Base-by-base conservation (phyloP, 2,113 vertebrate species). In the Crotalus tigris region DNA sequence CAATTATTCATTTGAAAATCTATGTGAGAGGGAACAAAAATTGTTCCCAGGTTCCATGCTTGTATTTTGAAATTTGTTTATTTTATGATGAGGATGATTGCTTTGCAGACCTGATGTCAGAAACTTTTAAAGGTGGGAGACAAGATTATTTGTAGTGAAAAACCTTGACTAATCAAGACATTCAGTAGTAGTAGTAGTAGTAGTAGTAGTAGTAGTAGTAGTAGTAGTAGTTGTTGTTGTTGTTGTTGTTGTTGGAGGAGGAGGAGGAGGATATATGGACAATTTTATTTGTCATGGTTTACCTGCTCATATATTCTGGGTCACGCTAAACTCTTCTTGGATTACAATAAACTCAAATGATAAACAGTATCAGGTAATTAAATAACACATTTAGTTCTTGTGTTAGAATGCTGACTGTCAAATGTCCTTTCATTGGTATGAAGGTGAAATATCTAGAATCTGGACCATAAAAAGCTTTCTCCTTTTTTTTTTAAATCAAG, bases 1-100 rank as follows among this genome's bases (percentile, higher is more conserved):
- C 92, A 86, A 86, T 90, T 90, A 93, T 90, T 93, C 90, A 86
- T 90, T 90, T 90, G 88, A 90, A 93, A 81, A 92, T 89, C 55
- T 81, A 51, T 85, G 57, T 4, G 85, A 24, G 91, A 49, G 0
- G 75, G 88, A 69, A 75, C 10, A 10, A 90, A 94, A 92, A 91
- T 55, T 33, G n/a, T 3, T 94, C 88, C 90, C 54, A 87, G 95
- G 53, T 55, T 88, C 55, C 61, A 87, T 94, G 93, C 85, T 51
- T 51, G 88, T 91, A 69, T 55, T 92, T 21, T 44, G 19, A 81
- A 39, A 81, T 81, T 81, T 81, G 2, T 81, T 81, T 81, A 81
- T 81, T 81, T 19, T 19, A 33, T 75, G 69, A 39, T 7, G 69
- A 33, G n/a, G 12, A 39, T 33, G 2, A 75, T 81, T 81, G 33